Evolutionary conservation across 2,113 vertebrate species (phyloP).

Genomic region (Ameiurus melas): DNA sequence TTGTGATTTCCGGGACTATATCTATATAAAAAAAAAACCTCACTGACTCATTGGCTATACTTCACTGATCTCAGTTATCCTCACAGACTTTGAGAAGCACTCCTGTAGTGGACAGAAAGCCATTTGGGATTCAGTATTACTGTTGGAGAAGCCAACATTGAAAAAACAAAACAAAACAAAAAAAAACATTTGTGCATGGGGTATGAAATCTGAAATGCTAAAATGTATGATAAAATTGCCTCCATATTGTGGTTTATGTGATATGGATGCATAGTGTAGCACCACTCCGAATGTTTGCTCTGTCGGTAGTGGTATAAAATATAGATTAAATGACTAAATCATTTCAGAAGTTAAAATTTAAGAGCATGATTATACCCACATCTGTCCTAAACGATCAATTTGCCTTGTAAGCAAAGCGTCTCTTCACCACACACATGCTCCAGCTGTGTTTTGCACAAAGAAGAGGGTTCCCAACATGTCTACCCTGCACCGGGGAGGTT

Average conservation of each 20-base stretch:
- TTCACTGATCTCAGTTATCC: not conserved
- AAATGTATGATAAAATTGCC: not conserved
- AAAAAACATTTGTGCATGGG: not conserved
- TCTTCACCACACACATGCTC: constrained; percentile 12
- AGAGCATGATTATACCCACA: not conserved
- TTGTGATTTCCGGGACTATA: not conserved
- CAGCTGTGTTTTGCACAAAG: constrained; percentile 9
- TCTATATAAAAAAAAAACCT: not conserved
- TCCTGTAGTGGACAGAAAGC: not conserved
- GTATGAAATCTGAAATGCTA: not conserved
- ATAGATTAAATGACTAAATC: not conserved
- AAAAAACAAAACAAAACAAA: not conserved
- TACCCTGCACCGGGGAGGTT: constrained; percentile 2
- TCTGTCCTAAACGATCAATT: not conserved
- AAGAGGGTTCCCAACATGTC: not conserved
- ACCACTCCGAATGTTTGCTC: not conserved
- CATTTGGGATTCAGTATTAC: not conserved
- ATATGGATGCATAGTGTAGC: not conserved
- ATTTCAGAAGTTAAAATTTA: not conserved
- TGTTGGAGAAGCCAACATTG: not conserved
- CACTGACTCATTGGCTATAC: not conserved
- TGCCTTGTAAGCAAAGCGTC: not conserved
- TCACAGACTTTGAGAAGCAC: not conserved
- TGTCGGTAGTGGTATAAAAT: not conserved
- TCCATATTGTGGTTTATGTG: not conserved